Base-by-base conservation (phyloP, 2,888 invertebrate species). In the Nomada ruficornis region DNA sequence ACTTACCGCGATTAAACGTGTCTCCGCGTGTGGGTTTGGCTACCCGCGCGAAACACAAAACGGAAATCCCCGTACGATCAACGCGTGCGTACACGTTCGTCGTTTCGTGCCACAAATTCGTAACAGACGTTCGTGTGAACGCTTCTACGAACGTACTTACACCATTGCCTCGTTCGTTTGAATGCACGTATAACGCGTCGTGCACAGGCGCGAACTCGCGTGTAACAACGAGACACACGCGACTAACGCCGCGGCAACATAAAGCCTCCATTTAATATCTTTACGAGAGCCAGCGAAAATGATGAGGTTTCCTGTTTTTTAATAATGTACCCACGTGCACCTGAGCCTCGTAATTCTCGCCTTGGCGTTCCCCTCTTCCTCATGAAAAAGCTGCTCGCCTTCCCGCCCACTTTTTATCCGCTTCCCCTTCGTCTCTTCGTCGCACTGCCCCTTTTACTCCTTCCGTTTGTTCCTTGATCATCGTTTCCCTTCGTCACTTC, bases 251-350 rank as follows among this genome's bases (percentile, higher is more conserved):
- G 36, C 36, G 85, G 90, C 90, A 91, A 91, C 91, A 91, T 92
- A 93, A 93, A 92, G 92, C 92, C 91, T 91, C 92, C 92, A 91
- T 93, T 93, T 93, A 93, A 93, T 92, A 92, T 93, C 91, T 92
- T 92, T 93, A 92, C 90, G 92, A 90, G 91, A 85, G 85, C 86
- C 88, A 88, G 88, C 82, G 89, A 93, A 92, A 93, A 93, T 92
- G 92, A 93, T 92, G 93, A 92, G 93, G 92, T 92, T 92, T 91
- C 91, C 90, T 91, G 92, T 92, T 93, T 93, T 88, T 93, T 93
- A 93, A 93, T 93, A 93, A 93, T 93, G 91, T 90, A 91, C 91
- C 90, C 89, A 85, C 89, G 89, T 88, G 86, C 93, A 92, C 93
- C 93, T 93, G 93, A 92, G 90, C 90, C 92, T 91, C 92, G 92